Percentiles rank a stretch among this genome's conserved stretches.
Conservation (phyloP, 2,113 vertebrate genomes). For the Uria aalge region DNA sequence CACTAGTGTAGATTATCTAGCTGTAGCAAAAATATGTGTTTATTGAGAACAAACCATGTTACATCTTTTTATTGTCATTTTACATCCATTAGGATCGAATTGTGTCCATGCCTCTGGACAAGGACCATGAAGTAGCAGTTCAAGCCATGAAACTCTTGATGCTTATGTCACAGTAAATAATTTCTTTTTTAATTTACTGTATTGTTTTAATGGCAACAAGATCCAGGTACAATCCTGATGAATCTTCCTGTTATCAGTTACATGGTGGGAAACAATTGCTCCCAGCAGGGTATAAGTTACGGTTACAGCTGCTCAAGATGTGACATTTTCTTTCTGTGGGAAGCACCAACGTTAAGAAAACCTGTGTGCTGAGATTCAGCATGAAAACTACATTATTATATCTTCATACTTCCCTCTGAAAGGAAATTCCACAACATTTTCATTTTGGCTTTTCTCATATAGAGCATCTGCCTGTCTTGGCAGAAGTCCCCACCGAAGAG, state of each 20-base stretch:
- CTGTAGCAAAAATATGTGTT: slow-evolving; percentile 38
- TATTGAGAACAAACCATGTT: slow-evolving; percentile 55
- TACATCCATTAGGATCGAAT: slow-evolving; percentile 82
- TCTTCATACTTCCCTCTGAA: neutral
- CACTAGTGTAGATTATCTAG: slow-evolving; percentile 39
- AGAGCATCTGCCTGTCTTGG: neutral
- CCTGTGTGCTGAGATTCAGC: neutral
- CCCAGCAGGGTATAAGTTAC: neutral
- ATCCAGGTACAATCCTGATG: slow-evolving; percentile 6
- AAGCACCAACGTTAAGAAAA: neutral
- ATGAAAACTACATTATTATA: neutral
- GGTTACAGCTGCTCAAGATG: neutral
- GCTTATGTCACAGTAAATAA: slow-evolving; percentile 86
- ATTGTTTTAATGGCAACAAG: slow-evolving; percentile 50
- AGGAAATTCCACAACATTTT: neutral
- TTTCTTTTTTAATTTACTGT: slow-evolving; percentile 59
- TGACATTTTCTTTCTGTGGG: slow-evolving; percentile 30
- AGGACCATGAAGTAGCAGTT: slow-evolving; percentile 88
- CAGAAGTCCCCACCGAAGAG: neutral
- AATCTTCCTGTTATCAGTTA: slow-evolving; percentile 14
- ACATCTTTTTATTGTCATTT: slow-evolving; percentile 65
- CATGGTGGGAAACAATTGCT: neutral
- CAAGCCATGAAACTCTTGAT: slow-evolving; percentile 89
- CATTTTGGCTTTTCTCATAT: neutral
- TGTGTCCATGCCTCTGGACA: slow-evolving; percentile 91